Evolutionary conservation across 2,113 vertebrate species (phyloP).

Genomic region (Macrotus californicus): DNA sequence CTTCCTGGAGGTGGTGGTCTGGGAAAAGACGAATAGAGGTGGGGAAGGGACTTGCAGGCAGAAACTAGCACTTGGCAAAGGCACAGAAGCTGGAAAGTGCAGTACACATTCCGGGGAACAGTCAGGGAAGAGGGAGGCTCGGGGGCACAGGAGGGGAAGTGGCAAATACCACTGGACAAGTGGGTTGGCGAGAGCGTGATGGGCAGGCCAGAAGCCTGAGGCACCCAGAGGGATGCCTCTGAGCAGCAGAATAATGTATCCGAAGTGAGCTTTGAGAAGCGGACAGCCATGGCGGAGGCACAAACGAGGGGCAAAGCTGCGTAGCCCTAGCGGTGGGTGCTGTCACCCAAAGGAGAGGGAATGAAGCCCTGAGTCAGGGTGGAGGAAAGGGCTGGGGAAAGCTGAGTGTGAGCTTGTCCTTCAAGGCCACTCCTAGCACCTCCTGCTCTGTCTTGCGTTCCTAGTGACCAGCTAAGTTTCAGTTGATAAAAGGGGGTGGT

Average conservation of each 20-base stretch:
- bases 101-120: neutral
- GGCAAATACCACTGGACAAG: too few species aligned
- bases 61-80: neutral
- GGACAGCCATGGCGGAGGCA: neutral
- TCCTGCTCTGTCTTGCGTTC: neutral
- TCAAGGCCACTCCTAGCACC: neutral
- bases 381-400: neutral
- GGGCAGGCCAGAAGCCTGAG: accelerated
- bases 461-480: neutral
- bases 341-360: neutral
- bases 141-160: neutral
- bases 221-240: neutral
- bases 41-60: neutral
- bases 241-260: accelerated
- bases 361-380: neutral
- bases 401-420: neutral
- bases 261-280: neutral
- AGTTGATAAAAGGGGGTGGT: neutral
- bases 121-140: neutral
- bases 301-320: neutral
- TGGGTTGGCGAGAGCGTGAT: neutral
- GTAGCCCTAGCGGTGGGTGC: neutral
- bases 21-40: neutral
- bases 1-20: neutral
- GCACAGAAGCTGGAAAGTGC: too few species aligned